These are phyloP conservation scores for Phalacrocorax carbo DNA, from an alignment of 2,113 vertebrate genomes.

Conservation along the genomic window DNA sequence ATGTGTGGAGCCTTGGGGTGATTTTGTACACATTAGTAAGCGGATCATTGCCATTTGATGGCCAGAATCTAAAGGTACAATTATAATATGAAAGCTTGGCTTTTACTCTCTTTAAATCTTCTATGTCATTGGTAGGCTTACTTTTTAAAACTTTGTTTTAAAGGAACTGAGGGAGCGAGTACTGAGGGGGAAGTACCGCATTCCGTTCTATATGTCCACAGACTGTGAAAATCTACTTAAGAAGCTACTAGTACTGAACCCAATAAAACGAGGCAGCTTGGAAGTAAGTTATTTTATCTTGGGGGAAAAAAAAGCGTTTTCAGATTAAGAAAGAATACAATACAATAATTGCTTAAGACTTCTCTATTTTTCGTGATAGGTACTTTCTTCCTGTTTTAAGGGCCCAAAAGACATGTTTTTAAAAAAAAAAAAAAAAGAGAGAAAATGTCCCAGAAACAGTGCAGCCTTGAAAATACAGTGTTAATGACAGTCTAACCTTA, in stretches of 20 bases:
- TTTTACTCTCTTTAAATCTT: neutral
- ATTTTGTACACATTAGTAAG: constrained; percentile 96
- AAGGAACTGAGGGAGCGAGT: constrained; percentile 95
- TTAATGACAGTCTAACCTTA: neutral
- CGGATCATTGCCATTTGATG: constrained; percentile 93
- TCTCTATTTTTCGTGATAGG: neutral
- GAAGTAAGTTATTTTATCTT: constrained; percentile 79
- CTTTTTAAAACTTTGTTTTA: neutral
- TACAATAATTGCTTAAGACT: neutral
- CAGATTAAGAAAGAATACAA: neutral
- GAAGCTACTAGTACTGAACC: constrained; percentile 93
- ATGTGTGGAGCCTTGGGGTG: constrained; percentile 96
- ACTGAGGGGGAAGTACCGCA: constrained; percentile 94
- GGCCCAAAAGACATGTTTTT: neutral
- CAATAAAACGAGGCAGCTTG: constrained; percentile 92
- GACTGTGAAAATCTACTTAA: constrained; percentile 99
- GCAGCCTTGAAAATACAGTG: neutral
- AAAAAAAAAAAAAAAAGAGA: neutral
- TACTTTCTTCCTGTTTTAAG: neutral
- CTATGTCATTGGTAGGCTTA: neutral
- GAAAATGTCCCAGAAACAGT: neutral
- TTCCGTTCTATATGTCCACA: constrained; percentile 98
- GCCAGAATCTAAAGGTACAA: constrained; percentile 94
- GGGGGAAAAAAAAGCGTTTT: neutral
- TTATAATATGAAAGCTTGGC: neutral